phyloP scores from a whole-genome alignment of 64 coral and sea anemone genomes.

The Montipora sp. region DNA sequence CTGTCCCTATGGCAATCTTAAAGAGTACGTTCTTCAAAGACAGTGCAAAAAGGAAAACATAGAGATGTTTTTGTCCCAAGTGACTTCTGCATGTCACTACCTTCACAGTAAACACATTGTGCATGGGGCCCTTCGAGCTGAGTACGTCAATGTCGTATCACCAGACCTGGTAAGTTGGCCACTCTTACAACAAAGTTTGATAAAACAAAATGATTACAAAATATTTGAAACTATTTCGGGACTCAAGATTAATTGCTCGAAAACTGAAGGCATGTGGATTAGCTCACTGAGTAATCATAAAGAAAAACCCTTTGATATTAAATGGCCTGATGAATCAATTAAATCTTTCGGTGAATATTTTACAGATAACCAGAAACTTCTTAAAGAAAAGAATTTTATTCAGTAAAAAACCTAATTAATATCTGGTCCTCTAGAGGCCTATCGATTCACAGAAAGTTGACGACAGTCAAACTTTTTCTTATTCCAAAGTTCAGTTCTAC shows the following conservation, averaged over 20 bases:
- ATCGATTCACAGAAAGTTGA: not conserved
- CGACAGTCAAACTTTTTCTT: not conserved
- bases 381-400: not conserved
- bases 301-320: not conserved
- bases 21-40: conserved; percentile 48
- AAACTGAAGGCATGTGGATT: not conserved
- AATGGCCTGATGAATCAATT: not conserved
- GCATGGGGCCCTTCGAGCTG: conserved; percentile 45
- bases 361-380: not conserved
- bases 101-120: conserved; percentile 62
- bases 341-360: not conserved
- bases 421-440: not conserved
- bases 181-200: too few relatives aligned
- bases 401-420: not conserved
- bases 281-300: not conserved
- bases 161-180: not conserved
- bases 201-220: too few relatives aligned
- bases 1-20: conserved; percentile 11
- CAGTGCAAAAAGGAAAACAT: conserved; percentile 22
- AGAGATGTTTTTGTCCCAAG: conserved; percentile 56
- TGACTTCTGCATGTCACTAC: conserved; percentile 47
- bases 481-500: not conserved
- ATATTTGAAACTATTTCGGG: not conserved
- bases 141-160: conserved; percentile 18
- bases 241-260: conserved; percentile 31